These are phyloP conservation scores for Spilogale gracilis DNA, from an alignment of 2,113 vertebrate genomes.

Conservation along the genomic window DNA sequence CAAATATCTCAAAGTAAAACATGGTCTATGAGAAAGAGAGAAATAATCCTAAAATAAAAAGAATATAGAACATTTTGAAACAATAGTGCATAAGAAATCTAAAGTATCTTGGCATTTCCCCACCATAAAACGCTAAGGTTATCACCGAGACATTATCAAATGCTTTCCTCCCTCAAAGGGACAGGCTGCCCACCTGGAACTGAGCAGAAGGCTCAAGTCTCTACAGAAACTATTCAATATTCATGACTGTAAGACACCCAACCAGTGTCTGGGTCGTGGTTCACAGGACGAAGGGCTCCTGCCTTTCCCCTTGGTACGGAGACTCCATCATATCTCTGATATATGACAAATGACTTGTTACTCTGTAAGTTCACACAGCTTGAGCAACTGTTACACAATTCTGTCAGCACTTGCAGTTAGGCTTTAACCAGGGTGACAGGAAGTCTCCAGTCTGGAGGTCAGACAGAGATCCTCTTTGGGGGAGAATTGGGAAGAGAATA, in stretches of 20 bases:
- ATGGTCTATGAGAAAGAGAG: neutral
- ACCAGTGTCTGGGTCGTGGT: neutral
- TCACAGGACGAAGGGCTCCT: neutral
- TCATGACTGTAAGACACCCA: neutral
- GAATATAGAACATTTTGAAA: neutral
- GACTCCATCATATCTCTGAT: neutral
- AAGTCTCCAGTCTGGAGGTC: neutral
- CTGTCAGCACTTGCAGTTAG: conserved; percentile 37
- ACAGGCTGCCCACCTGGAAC: neutral
- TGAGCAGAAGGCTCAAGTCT: neutral
- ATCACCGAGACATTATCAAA: neutral
- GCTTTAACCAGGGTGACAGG: neutral
- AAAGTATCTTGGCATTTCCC: neutral
- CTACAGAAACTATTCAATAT: neutral
- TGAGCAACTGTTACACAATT: conserved; percentile 54
- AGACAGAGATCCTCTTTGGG: conserved; percentile 16
- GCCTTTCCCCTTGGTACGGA: neutral
- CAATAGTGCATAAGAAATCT: neutral
- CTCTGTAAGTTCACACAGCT: neutral
- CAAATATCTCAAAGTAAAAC: neutral
- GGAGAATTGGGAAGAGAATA: neutral
- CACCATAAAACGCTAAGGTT: neutral
- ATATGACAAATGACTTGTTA: conserved; percentile 65
- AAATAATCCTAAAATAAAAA: neutral
- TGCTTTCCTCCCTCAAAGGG: neutral